Evolutionary conservation across 2,113 vertebrate species (phyloP).

Genomic region (Muntiacus reevesi): DNA sequence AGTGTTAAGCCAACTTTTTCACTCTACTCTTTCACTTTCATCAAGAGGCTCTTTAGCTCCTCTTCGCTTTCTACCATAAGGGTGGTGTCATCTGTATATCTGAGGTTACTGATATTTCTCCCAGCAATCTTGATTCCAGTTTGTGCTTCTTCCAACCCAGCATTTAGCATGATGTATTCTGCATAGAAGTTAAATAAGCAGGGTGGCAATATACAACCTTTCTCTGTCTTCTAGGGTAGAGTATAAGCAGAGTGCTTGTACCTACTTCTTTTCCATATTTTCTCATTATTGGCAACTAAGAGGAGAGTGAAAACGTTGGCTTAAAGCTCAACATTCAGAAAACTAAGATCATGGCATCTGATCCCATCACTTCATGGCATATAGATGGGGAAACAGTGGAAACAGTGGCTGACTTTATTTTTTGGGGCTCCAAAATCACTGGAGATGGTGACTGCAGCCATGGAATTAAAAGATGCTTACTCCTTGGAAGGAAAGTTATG

Average conservation of each 20-base stretch:
- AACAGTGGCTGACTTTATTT: background rate
- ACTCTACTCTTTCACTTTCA: background rate
- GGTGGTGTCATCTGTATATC: background rate
- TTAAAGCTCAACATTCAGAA: background rate
- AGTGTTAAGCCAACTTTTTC: background rate
- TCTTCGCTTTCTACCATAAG: background rate
- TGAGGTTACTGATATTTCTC: background rate
- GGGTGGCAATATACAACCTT: background rate
- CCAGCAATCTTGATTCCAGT: background rate
- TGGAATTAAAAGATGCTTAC: background rate
- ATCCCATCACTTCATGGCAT: background rate
- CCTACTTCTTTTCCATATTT: background rate
- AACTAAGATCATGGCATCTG: background rate
- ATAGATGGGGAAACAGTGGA: background rate
- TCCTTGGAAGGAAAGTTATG: background rate
- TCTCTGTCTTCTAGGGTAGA: background rate
- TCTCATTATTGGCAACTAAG: background rate
- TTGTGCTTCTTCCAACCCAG: background rate
- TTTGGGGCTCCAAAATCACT: fast-evolving
- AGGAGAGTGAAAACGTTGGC: background rate
- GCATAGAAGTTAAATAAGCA: background rate
- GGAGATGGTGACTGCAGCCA: background rate
- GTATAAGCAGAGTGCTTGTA: background rate
- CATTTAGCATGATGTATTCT: background rate
- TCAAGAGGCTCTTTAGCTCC: background rate